Base-by-base conservation (phyloP, 2,888 invertebrate genomes). In the Adelognathus sp. region DNA sequence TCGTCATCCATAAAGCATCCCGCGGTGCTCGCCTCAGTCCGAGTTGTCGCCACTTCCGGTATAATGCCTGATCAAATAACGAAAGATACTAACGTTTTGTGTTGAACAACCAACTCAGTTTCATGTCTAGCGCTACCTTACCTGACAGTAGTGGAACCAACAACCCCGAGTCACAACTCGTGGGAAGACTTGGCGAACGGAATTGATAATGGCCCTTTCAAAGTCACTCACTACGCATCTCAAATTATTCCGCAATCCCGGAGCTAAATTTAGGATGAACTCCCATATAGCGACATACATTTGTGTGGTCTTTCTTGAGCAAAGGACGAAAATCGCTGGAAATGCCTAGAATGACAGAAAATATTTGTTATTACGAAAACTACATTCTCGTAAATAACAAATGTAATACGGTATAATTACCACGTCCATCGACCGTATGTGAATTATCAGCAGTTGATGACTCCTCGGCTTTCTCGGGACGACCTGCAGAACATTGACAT, bases 291-390 rank as follows among this genome's bases (percentile, higher is more conserved):
- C 56, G 3, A 56, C 9, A n/a, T 69, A 69, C 44, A 56, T 44
- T 18, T 36, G 39, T 11, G 56, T 69, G 7, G 69, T 69, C 29
- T 69, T 69, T 3, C 7, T 31, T 36, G 24, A 11, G 44, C 69
- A 69, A 11, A 69, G 16, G 5, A 44, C 44, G 31, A 18, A 69
- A 14, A 41, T 6, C 24, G 31, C 69, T 7, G 67, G 67, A 18
- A 69, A 56, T 44, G 67, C 33, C 67, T 69, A 29, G 24, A 69
- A 69, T 24, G n/a, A n/a, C n/a, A n/a, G n/a, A n/a, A n/a, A n/a
- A n/a, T n/a, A n/a, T n/a, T n/a, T n/a, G n/a, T n/a, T n/a, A n/a
- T n/a, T n/a, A n/a, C n/a, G n/a, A n/a, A n/a, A n/a, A n/a, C n/a
- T n/a, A n/a, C n/a, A n/a, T n/a, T n/a, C n/a, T n/a, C n/a, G n/a